These are phyloP conservation scores for Ceyx cyanopectus DNA, from an alignment of 2,113 vertebrate species.

Conservation along the genomic window DNA sequence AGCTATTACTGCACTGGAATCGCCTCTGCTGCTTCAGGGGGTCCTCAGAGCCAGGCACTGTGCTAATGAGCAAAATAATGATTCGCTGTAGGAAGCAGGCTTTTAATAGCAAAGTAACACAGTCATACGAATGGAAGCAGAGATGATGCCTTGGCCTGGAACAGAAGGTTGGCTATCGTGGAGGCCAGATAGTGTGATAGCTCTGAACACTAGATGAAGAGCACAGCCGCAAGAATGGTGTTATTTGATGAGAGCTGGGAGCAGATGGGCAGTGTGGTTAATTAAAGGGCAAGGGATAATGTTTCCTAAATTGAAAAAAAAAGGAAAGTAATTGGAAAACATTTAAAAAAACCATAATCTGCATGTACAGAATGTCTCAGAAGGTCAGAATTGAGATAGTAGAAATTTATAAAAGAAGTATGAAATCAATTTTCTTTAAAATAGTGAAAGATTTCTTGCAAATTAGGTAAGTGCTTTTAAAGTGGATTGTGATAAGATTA, in stretches of 20 bases:
- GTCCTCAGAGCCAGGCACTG: not conserved
- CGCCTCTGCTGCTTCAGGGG: not conserved
- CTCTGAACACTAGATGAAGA: conserved; percentile 43
- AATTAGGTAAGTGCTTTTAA: not conserved
- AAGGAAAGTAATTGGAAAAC: not conserved
- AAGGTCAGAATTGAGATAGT: not conserved
- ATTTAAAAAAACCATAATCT: not conserved
- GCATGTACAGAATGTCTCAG: not conserved
- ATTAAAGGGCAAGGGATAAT: conserved; percentile 58
- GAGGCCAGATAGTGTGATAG: conserved; percentile 54
- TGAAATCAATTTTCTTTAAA: not conserved
- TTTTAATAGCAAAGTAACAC: conserved; percentile 21
- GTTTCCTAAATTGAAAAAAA: conserved; percentile 29
- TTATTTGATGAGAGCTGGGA: conserved; percentile 56
- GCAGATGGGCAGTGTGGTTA: conserved; percentile 66
- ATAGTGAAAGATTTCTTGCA: not conserved
- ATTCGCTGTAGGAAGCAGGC: not conserved
- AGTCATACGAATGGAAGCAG: conserved; percentile 28
- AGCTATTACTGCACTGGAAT: not conserved
- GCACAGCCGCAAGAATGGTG: not conserved
- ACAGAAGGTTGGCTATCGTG: conserved; percentile 53
- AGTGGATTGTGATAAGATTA: not conserved
- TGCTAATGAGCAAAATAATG: not conserved
- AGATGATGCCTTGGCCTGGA: conserved; percentile 45
- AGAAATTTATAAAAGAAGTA: not conserved